Percentiles rank a stretch among this genome's conserved stretches.
These are phyloP conservation scores for Drosophila mayri DNA, from an alignment of 1,140 invertebrate genomes.

Conservation along the genomic window DNA sequence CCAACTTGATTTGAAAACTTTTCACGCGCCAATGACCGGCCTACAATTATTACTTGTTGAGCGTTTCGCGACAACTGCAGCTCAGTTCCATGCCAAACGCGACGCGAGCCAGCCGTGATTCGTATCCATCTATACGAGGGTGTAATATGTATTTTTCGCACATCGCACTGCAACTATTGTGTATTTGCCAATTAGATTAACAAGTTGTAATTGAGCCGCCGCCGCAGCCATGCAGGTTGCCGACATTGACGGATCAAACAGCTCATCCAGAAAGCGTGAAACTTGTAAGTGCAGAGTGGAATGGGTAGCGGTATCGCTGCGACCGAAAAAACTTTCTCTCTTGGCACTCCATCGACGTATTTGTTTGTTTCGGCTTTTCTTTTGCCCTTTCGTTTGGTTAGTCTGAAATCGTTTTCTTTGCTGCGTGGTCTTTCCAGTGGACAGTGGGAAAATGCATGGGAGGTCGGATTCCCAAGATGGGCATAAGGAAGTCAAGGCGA, in stretches of 20 bases:
- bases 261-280: conserved; percentile 20
- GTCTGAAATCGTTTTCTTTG: conserved; percentile 32
- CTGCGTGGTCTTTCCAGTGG: conserved; percentile 36
- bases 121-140: neutral
- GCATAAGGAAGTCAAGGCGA: conserved; percentile 15
- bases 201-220: conserved; percentile 12
- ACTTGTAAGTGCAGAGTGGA: conserved; percentile 43
- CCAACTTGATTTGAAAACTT: conserved; percentile 21
- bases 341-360: conserved; percentile 25
- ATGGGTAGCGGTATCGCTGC: conserved; percentile 1
- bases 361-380: conserved; percentile 20
- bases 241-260: conserved; percentile 3
- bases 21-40: conserved; percentile 40
- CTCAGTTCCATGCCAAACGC: conserved; percentile 6
- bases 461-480: conserved; percentile 19
- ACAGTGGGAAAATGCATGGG: conserved; percentile 50
- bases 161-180: conserved; percentile 1
- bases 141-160: conserved; percentile 29
- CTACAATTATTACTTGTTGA: neutral
- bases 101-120: conserved; percentile 11
- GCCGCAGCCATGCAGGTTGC: conserved; percentile 16
- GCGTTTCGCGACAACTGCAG: conserved; percentile 4
- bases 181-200: conserved; percentile 27
- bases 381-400: conserved; percentile 25
- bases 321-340: conserved; percentile 44